These are phyloP conservation scores for Aelia acuminata DNA, from an alignment of 2,888 invertebrate genomes.

Conservation along the genomic window DNA sequence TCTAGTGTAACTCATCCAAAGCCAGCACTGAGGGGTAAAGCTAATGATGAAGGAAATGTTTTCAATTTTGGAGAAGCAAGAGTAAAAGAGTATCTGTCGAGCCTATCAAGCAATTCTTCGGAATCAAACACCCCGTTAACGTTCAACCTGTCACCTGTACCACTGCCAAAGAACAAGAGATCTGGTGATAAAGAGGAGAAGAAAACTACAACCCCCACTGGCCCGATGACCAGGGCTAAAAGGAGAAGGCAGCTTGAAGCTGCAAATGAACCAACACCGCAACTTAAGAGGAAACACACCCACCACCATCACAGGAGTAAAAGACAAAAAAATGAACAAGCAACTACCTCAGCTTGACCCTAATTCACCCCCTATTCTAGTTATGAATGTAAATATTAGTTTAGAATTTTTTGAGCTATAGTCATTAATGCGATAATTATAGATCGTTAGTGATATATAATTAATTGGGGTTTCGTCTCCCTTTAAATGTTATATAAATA, in stretches of 20 bases:
- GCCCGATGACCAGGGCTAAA: conserved; percentile 69
- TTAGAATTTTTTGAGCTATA: conserved; percentile 57
- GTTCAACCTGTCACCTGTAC: conserved; percentile 55
- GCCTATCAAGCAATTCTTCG: conserved; percentile 70
- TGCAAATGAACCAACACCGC: conserved; percentile 41
- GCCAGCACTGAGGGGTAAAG: conserved; percentile 65
- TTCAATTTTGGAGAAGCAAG: conserved; percentile 72
- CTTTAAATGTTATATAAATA: conserved; percentile 55
- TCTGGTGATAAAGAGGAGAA: background rate
- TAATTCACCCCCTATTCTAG: conserved; percentile 31
- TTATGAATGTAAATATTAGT: conserved; percentile 56
- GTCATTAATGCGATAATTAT: conserved; percentile 52
- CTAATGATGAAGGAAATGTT: conserved; percentile 68
- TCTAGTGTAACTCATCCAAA: conserved; percentile 56
- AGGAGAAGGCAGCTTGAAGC: conserved; percentile 68
- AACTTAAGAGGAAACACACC: conserved; percentile 61
- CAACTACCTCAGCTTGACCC: conserved; percentile 54
- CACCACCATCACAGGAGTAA: conserved; percentile 65
- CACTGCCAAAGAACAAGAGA: conserved; percentile 56
- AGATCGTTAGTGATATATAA: conserved; percentile 55
- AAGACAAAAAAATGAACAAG: conserved; percentile 62
- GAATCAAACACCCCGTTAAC: conserved; percentile 55
- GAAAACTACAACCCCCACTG: conserved; percentile 60
- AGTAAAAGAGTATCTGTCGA: conserved; percentile 72
- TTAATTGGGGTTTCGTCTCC: conserved; percentile 30